phyloP scores from a whole-genome alignment of 1,140 invertebrate species.

The Cydia fagiglandana region DNA sequence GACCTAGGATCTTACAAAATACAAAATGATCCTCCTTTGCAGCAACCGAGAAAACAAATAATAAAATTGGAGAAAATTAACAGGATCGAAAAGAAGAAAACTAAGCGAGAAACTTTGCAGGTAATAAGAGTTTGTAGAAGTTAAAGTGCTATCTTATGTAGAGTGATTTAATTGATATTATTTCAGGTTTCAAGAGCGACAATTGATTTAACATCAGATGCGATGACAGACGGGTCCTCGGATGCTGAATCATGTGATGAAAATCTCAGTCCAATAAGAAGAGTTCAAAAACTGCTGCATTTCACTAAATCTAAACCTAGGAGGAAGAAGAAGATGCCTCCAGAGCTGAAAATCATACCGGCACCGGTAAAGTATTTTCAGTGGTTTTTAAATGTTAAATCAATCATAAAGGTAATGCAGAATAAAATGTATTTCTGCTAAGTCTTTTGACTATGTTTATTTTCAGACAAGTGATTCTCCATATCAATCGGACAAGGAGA shows the following conservation, averaged over 20 bases:
- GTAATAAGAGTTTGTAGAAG: slow-evolving; percentile 37
- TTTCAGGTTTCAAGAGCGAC: slow-evolving; percentile 75
- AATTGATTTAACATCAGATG: slow-evolving; percentile 77
- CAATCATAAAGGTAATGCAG: neutral
- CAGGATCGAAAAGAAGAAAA: slow-evolving; percentile 66
- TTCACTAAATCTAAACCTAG: slow-evolving; percentile 64
- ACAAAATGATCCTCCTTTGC: slow-evolving; percentile 42
- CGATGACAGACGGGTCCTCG: slow-evolving; percentile 68
- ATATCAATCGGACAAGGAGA: slow-evolving; percentile 73
- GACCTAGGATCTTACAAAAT: neutral
- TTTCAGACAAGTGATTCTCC: slow-evolving; percentile 73
- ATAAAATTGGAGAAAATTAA: slow-evolving; percentile 69
- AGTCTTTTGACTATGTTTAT: slow-evolving; percentile 37
- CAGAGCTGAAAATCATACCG: slow-evolving; percentile 79
- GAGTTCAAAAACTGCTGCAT: slow-evolving; percentile 69
- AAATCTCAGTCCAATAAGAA: slow-evolving; percentile 72
- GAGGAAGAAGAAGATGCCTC: slow-evolving; percentile 79
- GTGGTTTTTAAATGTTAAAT: neutral
- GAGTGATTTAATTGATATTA: neutral
- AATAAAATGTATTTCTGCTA: slow-evolving; percentile 14
- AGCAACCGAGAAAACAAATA: slow-evolving; percentile 64
- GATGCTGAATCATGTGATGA: slow-evolving; percentile 73
- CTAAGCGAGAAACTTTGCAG: slow-evolving; percentile 70
- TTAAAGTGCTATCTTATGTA: neutral
- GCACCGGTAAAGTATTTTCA: slow-evolving; percentile 61